Evolutionary conservation across 2,113 vertebrate species (phyloP).

Genomic region (Empidonax alnorum): DNA sequence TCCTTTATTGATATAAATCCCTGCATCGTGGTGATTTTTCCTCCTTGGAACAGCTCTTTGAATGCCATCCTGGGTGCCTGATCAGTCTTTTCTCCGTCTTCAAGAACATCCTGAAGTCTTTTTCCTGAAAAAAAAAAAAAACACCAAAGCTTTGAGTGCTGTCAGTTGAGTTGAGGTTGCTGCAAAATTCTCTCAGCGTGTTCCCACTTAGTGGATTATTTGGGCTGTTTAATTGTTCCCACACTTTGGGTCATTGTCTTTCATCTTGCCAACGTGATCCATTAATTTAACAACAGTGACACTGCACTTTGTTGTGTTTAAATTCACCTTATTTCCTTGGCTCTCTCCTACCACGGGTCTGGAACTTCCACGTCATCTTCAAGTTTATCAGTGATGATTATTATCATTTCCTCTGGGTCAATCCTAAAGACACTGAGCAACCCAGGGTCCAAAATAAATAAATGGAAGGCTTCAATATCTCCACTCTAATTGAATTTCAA

Average conservation of each 20-base stretch:
- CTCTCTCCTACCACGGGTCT: not conserved
- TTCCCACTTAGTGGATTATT: not conserved
- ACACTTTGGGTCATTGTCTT: not conserved
- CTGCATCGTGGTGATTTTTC: not conserved
- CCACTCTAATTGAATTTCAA: conserved; percentile 50
- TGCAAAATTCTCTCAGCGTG: not conserved
- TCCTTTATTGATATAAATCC: not conserved
- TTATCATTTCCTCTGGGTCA: conserved; percentile 58
- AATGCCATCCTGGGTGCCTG: not conserved
- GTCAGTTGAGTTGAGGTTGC: not conserved
- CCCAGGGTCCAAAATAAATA: conserved; percentile 30
- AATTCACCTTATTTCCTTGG: not conserved
- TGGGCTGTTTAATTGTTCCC: not conserved
- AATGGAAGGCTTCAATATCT: conserved; percentile 28
- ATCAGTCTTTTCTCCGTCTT: not conserved
- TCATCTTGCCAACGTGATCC: not conserved
- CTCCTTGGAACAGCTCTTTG: not conserved
- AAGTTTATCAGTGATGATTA: conserved; percentile 16
- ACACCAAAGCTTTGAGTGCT: not conserved
- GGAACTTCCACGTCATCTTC: conserved; percentile 6
- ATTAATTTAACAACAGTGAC: not conserved
- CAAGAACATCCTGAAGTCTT: not conserved
- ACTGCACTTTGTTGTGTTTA: not conserved
- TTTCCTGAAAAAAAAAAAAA: not conserved
- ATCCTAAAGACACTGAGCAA: conserved; percentile 18